Conservation (phyloP, 2,113 vertebrate species). For the Eolophus roseicapilla region DNA sequence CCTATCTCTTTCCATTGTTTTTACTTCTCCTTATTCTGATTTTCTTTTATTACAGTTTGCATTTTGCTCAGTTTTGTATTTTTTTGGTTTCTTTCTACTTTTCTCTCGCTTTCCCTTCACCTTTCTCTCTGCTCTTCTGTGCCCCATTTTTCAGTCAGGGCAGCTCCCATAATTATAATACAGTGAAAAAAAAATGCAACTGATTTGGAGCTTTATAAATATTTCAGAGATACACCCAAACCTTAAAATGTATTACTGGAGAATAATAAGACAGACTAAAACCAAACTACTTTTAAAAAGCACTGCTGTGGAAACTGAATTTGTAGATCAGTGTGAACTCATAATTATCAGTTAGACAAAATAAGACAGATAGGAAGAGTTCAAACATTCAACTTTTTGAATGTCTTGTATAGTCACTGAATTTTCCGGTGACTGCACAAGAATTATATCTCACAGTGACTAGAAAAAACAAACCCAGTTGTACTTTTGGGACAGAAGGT, state of each 20-base stretch:
- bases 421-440: slow-evolving; percentile 22
- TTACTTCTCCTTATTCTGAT: not conserved
- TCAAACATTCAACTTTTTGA: not conserved
- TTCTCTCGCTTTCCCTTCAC: not conserved
- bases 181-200: not conserved
- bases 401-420: not conserved
- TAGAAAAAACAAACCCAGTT: not conserved
- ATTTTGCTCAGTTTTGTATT: not conserved
- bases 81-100: not conserved
- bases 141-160: not conserved
- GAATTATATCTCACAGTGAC: not conserved
- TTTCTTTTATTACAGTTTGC: not conserved
- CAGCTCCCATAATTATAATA: not conserved
- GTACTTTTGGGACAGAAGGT: not conserved
- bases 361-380: slow-evolving; percentile 23
- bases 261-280: not conserved
- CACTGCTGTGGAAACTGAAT: not conserved
- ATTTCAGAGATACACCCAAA: not conserved
- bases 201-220: not conserved
- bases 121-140: not conserved
- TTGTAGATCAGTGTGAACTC: not conserved
- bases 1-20: not conserved
- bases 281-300: not conserved
- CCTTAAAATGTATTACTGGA: not conserved
- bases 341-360: slow-evolving; percentile 42